phyloP scores from a whole-genome alignment of 2,888 invertebrate species.

The Lasioglossum figueresi region DNA sequence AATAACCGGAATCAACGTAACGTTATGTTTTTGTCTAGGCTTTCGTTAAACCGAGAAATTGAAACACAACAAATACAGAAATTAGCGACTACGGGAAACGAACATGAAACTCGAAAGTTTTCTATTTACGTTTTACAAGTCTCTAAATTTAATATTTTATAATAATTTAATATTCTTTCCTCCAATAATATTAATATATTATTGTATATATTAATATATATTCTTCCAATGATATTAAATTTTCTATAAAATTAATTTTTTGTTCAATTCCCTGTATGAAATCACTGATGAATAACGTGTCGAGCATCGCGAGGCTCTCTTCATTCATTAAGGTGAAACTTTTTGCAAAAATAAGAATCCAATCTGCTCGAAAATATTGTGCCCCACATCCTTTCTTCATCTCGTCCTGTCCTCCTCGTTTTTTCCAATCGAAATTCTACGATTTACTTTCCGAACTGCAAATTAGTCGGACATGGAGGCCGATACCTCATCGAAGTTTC shows the following conservation, averaged over 20 bases:
- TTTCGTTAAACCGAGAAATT: background rate
- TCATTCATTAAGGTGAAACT: background rate
- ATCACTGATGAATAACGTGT: background rate
- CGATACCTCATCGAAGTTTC: conserved; percentile 52
- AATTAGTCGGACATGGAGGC: conserved; percentile 33
- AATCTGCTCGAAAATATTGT: background rate
- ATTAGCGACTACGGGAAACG: background rate
- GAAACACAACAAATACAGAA: background rate
- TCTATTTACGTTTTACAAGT: background rate
- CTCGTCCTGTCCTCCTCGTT: background rate
- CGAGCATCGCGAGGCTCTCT: background rate
- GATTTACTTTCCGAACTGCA: conserved; percentile 8
- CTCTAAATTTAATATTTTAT: too few species aligned
- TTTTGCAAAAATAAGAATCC: background rate
- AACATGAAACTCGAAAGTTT: background rate
- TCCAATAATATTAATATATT: too few species aligned
- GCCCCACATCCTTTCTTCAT: background rate
- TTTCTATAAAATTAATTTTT: too few species aligned
- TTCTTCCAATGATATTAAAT: too few species aligned
- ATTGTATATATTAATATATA: too few species aligned
- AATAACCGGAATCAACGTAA: background rate
- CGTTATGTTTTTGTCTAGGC: background rate
- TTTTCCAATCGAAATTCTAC: background rate
- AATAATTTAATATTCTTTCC: too few species aligned
- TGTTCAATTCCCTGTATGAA: background rate